phyloP scores from a whole-genome alignment of 2,797 vertebrate genomes.

The Cichlasoma orientale region DNA sequence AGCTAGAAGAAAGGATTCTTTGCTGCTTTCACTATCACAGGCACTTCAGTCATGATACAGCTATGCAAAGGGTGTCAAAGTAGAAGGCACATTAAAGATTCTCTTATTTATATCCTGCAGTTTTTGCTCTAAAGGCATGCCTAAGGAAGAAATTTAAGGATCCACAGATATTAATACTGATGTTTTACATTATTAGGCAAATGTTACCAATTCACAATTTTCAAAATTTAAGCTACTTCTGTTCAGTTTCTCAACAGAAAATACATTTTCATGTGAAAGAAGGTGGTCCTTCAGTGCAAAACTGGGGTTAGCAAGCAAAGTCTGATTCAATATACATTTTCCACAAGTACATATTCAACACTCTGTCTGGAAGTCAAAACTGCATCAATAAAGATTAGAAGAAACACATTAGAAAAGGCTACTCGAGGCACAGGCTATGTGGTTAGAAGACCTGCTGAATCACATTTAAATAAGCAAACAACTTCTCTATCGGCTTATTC shows the following conservation, averaged over 20 bases:
- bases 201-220: neutral
- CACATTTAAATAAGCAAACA: neutral
- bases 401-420: too few species aligned
- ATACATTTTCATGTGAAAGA: neutral
- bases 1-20: slow-evolving; percentile 11
- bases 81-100: slow-evolving; percentile 7
- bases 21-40: slow-evolving; percentile 16
- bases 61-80: neutral
- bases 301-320: neutral
- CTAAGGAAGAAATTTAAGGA: neutral
- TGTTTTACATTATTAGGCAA: neutral
- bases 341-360: neutral
- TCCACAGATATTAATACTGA: neutral
- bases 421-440: neutral
- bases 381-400: neutral
- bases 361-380: neutral
- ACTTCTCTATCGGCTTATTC: neutral
- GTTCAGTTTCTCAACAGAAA: neutral
- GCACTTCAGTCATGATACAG: slow-evolving; percentile 1
- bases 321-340: too few species aligned
- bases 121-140: neutral
- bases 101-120: neutral
- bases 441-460: neutral
- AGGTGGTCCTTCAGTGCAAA: neutral
- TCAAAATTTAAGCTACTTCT: neutral